Evolutionary conservation across 2,888 invertebrate species (phyloP).

Genomic region (Omphaloscelis lunosa): DNA sequence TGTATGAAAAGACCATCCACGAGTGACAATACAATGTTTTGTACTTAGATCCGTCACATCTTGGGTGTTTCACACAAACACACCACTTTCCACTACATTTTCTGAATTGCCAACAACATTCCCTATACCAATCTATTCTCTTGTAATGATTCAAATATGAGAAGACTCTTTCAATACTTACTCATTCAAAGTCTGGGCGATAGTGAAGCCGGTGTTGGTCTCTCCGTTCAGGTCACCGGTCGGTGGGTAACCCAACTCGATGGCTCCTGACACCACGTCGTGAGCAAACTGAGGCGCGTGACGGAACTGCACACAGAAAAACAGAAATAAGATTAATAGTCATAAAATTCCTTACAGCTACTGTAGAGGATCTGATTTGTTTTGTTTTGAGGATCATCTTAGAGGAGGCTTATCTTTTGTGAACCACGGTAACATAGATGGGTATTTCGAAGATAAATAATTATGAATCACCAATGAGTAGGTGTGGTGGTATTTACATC

Average conservation of each 20-base stretch:
- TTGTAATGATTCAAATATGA: not conserved
- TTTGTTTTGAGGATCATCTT: not conserved
- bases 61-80: not conserved
- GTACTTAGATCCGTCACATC: not conserved
- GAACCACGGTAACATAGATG: not conserved
- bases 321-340: not conserved
- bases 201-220: conserved; percentile 91
- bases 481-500: too few species aligned
- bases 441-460: not conserved
- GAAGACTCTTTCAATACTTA: conserved; percentile 11
- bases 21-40: not conserved
- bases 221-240: conserved; percentile 92
- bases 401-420: too few species aligned
- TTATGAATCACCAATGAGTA: too few species aligned
- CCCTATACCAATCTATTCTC: not conserved
- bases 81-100: not conserved
- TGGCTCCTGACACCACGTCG: conserved; percentile 91
- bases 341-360: too few species aligned
- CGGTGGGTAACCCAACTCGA: conserved; percentile 91
- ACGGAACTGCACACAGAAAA: conserved; percentile 87
- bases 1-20: not conserved
- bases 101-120: not conserved
- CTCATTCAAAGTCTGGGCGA: conserved; percentile 91
- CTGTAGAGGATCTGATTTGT: not conserved
- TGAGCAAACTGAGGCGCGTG: conserved; percentile 91